Evolutionary conservation across 1,140 invertebrate species (phyloP).

Genomic region (Acyrthosiphon pisum): DNA sequence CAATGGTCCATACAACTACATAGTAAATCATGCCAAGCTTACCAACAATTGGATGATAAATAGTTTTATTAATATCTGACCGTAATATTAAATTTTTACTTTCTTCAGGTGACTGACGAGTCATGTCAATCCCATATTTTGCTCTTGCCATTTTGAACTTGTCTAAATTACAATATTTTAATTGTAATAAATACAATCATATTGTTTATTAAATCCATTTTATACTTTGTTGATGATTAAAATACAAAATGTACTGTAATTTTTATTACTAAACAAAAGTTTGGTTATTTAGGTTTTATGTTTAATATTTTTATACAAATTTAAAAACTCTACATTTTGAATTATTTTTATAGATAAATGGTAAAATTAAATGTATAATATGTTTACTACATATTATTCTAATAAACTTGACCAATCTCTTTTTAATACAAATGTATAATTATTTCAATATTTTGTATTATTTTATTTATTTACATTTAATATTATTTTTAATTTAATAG

Average conservation of each 20-base stretch:
- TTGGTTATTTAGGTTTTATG: not conserved
- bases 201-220: not conserved
- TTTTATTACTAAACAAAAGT: not conserved
- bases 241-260: not conserved
- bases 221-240: not conserved
- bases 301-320: not conserved
- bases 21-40: slow-evolving; percentile 51
- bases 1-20: slow-evolving; percentile 23
- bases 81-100: slow-evolving; percentile 37
- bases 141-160: slow-evolving; percentile 50
- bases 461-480: too few species aligned
- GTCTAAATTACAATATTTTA: slow-evolving; percentile 53
- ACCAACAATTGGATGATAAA: slow-evolving; percentile 49
- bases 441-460: not conserved
- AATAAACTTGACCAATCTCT: not conserved
- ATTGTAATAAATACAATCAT: slow-evolving; percentile 22
- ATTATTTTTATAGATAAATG: not conserved
- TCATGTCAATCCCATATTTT: slow-evolving; percentile 45
- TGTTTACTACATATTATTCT: not conserved
- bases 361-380: not conserved
- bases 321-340: not conserved
- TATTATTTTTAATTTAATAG: too few species aligned
- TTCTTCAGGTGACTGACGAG: slow-evolving; percentile 41
- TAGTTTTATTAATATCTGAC: slow-evolving; percentile 43
- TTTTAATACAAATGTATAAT: not conserved